These are phyloP conservation scores for Deroplatys truncata DNA, from an alignment of 2,888 invertebrate species.

Conservation along the genomic window DNA sequence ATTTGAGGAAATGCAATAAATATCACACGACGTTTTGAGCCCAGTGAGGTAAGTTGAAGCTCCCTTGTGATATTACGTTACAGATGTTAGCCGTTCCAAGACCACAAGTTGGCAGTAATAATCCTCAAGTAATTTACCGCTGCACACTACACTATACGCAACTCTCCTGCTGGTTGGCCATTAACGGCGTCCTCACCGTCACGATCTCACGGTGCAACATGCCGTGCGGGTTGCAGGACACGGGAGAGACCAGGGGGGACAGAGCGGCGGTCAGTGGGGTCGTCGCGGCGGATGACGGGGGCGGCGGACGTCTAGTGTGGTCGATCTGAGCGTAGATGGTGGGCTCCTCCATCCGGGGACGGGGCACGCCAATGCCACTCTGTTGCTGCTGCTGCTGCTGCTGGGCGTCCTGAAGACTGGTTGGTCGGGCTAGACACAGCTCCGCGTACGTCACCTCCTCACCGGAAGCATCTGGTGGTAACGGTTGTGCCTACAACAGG, in stretches of 20 bases:
- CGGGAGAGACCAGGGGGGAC: conserved; percentile 23
- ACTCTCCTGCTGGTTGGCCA: conserved; percentile 65
- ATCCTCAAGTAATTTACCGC: no score
- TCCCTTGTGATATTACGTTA: no score
- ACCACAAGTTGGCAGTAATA: no score
- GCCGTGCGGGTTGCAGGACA: conserved; percentile 53
- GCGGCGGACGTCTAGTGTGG: conserved; percentile 55
- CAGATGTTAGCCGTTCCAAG: no score
- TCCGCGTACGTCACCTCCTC: conserved; percentile 62
- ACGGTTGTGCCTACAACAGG: conserved; percentile 35
- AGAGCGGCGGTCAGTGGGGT: conserved; percentile 10
- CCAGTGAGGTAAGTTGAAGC: no score
- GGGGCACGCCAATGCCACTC: conserved; percentile 23
- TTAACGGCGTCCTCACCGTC: conserved; percentile 65
- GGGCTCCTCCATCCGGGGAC: conserved; percentile 51
- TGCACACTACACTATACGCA: conserved; percentile 52
- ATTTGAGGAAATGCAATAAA: no score
- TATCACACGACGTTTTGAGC: no score
- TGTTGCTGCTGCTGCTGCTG: conserved; percentile 37
- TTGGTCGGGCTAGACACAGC: conserved; percentile 53
- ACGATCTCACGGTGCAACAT: conserved; percentile 56
- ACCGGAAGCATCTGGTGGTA: background rate
- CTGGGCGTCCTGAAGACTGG: conserved; percentile 47
- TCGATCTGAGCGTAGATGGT: conserved; percentile 73
- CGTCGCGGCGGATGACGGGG: conserved; percentile 33